Evolutionary conservation across 1,140 invertebrate species (phyloP), one percentile per base, ranked within the genome.

Genomic region (Drosophila subpulchrella): DNA sequence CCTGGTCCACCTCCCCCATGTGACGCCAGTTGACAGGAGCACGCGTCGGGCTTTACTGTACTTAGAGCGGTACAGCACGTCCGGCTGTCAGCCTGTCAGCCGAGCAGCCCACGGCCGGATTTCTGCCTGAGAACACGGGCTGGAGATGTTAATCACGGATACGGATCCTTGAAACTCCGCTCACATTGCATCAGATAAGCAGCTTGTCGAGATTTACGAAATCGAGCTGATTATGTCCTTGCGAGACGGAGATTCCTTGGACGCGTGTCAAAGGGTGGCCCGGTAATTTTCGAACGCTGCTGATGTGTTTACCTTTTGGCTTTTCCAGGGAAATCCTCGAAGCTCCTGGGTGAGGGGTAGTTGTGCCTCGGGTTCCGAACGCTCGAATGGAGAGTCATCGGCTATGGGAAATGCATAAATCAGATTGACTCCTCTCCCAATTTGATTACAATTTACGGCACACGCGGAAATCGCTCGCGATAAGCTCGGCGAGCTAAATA

Each of bases 131-230:
- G 68, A 48, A 70, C 61, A 46, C 13, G 61, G 42, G 59, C 59
- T 44, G 59, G 77, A 81, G 84, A 89, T 89, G 85, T 81, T 89
- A 90, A 89, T 89, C 84, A 83, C 48, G 65, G 58, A 74, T 44
- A 50, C 47, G 56, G 67, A 81, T 78, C 59, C 76, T 75, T 67
- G 68, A 61, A 84, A 84, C 85, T 62, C 85, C 47, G 84, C 84
- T 89, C 84, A 78, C 81, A 90, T 90, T 89, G 89, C 85, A 90
- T 89, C 81, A 70, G 84, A 89, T 89, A 89, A 89, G 84, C 84
- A 85, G 85, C 85, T 89, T 89, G 85, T 89, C 84, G 85, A 89
- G 84, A 89, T 90, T 90, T 90, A 89, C 85, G 84, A 84, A 89
- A 89, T 84, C 85, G 84, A 89, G 85, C 81, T 89, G 81, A 88